Evolutionary conservation across 2,797 vertebrate species (phyloP), one percentile per base, ranked within the genome.

Genomic region (Meda fulgida): DNA sequence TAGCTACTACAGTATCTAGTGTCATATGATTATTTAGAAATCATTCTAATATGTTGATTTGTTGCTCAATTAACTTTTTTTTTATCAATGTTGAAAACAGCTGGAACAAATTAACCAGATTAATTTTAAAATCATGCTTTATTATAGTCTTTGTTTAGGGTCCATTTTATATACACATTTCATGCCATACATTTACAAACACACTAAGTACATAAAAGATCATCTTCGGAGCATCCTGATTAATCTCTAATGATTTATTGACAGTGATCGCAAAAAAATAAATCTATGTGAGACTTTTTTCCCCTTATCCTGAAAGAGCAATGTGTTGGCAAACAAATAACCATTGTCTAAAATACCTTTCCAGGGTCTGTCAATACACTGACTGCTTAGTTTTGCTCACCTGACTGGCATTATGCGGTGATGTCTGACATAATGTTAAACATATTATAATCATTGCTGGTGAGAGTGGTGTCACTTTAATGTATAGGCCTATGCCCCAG

Each of bases 291-390:
- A 77, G 92, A 93, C 78, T 92, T 91, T 90, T 89, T 36, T 83
- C 92, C 91, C 92, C 89, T 92, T 90, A 91, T 91, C 90, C 79
- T 93, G 92, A 94, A 94, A 94, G 91, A 93, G 92, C 92, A 93
- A 93, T 93, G 93, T 92, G 90, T 88, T 92, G 92, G 93, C 92
- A 93, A n/a, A 91, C 92, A 93, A 94, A 93, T 93, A 94, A 91
- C 93, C 93, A 94, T 92, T 93, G 91, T 93, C 92, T 93, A 91
- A 92, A 92, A 92, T 92, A 92, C 90, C 91, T 69, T 92, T 90
- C 90, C 78, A 93, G 93, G 93, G 92, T 91, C 89, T 87, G 87
- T 93, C 91, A 94, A 89, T 94, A 93, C 93, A 90, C 91, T 91
- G 89, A 93, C 92, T 90, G 92, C 93, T 90, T 84, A 88, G 91